A percentile compares a stretch with the other conserved stretches of the same genome.
phyloP scores from a whole-genome alignment of 2,888 invertebrate genomes.

The Abscondita cerata region DNA sequence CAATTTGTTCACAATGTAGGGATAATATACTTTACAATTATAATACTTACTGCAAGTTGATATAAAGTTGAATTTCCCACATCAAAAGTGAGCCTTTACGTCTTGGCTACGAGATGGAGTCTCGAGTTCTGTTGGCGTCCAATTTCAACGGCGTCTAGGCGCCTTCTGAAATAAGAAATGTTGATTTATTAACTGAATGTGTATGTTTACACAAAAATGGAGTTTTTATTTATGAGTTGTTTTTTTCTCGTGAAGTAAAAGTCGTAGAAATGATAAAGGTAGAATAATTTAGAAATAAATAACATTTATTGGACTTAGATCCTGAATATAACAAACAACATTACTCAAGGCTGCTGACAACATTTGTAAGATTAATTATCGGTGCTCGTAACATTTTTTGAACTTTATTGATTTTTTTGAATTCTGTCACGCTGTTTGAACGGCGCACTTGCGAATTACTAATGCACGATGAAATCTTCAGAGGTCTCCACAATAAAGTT shows the following conservation, averaged over 20 bases:
- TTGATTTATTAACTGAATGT: conserved; percentile 47
- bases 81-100: conserved; percentile 27
- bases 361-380: no score
- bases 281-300: conserved; percentile 17
- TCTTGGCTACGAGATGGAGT: conserved; percentile 45
- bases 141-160: conserved; percentile 47
- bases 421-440: no score
- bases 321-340: no score
- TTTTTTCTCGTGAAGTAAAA: conserved; percentile 21
- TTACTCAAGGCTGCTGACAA: no score
- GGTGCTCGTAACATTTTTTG: no score
- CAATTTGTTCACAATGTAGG: conserved; percentile 34
- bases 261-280: conserved; percentile 25
- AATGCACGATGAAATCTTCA: no score
- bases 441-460: no score
- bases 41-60: conserved; percentile 18
- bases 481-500: no score
- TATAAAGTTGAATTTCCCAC: conserved; percentile 22
- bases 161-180: conserved; percentile 50
- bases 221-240: conserved; percentile 26
- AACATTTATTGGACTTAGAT: conserved; percentile 29
- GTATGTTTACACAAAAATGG: conserved; percentile 19
- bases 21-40: conserved; percentile 25
- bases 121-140: conserved; percentile 43
- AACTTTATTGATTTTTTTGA: no score